Evolutionary conservation across 1,140 invertebrate species (phyloP).

Genomic region (Megalonaias nervosa): DNA sequence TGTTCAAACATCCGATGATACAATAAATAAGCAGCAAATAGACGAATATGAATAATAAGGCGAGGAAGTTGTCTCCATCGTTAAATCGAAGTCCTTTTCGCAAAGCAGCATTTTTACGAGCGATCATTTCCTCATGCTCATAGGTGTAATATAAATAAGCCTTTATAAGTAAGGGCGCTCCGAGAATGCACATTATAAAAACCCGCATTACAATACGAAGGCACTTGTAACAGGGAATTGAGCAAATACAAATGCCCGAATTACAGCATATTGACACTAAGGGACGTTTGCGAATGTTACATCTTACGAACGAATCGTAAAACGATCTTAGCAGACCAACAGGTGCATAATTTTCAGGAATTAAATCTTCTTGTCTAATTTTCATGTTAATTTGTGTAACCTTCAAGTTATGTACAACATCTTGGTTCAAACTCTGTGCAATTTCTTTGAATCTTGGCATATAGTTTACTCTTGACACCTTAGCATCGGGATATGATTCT

Average conservation of each 20-base stretch:
- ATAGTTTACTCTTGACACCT: slow-evolving; percentile 3
- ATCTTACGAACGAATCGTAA: slow-evolving; percentile 25
- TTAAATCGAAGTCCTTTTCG: slow-evolving; percentile 9
- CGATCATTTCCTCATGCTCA: slow-evolving; percentile 19
- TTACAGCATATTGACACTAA: slow-evolving; percentile 13
- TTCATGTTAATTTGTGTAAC: slow-evolving; percentile 2
- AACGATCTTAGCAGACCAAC: slow-evolving; percentile 11
- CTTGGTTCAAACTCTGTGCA: not conserved
- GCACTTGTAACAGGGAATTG: slow-evolving; percentile 3
- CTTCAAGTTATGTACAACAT: slow-evolving; percentile 11
- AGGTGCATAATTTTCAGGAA: slow-evolving; percentile 19
- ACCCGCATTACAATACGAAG: slow-evolving; percentile 8
- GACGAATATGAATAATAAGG: slow-evolving; percentile 12
- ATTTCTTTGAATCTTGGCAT: slow-evolving; percentile 20
- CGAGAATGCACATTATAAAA: not conserved
- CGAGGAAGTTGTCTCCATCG: slow-evolving; percentile 8
- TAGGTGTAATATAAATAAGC: slow-evolving; percentile 14
- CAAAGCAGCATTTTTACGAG: slow-evolving; percentile 5
- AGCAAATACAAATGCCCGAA: not conserved
- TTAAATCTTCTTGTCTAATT: slow-evolving; percentile 1
- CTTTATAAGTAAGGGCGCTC: slow-evolving; percentile 6
- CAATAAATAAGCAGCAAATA: slow-evolving; percentile 3
- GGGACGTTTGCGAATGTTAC: slow-evolving; percentile 13
- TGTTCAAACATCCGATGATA: slow-evolving; percentile 4
- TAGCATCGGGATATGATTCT: not conserved